Conservation (phyloP, 2,113 vertebrate species). For the Lepus europaeus region DNA sequence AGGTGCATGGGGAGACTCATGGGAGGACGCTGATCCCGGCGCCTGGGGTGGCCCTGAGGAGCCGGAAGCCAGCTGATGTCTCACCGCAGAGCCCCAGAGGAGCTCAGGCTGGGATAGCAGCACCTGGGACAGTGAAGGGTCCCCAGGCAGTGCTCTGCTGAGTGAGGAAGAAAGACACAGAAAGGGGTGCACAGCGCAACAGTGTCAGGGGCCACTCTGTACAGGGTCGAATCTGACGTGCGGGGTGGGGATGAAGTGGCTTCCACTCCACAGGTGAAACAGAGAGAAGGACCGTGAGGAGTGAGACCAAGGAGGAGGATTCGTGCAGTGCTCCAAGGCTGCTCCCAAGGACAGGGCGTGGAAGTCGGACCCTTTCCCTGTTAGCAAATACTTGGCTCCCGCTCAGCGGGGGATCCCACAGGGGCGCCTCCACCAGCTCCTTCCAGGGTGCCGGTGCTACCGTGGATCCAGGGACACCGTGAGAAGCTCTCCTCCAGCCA, state of each 20-base stretch:
- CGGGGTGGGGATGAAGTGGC: background rate
- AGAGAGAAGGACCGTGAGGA: background rate
- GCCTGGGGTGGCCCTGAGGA: background rate
- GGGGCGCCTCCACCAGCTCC: background rate
- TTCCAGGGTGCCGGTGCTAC: no score
- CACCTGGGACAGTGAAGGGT: no score
- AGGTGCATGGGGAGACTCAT: rapidly evolving
- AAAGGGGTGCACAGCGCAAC: background rate
- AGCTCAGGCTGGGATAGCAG: no score
- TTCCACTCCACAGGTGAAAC: background rate
- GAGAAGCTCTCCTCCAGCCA: background rate
- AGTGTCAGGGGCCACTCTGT: no score
- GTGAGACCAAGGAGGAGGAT: background rate
- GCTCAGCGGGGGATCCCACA: background rate
- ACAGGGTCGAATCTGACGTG: no score
- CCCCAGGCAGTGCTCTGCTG: background rate
- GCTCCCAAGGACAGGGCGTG: background rate
- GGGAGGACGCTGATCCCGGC: background rate
- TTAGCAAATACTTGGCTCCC: background rate
- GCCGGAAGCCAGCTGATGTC: background rate
- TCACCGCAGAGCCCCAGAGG: background rate
- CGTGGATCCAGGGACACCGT: no score
- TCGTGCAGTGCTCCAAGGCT: background rate
- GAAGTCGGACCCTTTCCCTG: no score
- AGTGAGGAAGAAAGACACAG: background rate